Evolutionary conservation across 2,797 vertebrate genomes (phyloP).

Genomic region (Tympanoctomys barrerae): DNA sequence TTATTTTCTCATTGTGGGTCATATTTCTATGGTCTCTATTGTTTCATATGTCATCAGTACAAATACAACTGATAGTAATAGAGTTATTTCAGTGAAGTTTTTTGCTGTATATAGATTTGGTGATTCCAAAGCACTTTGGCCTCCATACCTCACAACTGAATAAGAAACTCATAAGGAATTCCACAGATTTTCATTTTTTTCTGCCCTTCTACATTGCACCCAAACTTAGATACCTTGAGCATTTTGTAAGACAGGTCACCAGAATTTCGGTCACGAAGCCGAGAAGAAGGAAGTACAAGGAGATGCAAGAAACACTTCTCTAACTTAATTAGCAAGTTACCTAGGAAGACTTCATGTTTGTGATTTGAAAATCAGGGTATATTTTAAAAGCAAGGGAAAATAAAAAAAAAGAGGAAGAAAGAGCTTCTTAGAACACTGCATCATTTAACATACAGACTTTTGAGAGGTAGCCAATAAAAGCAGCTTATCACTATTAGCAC

Average conservation of each 20-base stretch:
- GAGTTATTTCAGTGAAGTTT: background rate
- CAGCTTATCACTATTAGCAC: conserved; percentile 75
- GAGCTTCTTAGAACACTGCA: conserved; percentile 35
- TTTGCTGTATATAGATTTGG: background rate
- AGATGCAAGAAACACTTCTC: conserved; percentile 5
- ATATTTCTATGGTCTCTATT: background rate
- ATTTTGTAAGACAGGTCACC: background rate
- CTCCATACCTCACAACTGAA: background rate
- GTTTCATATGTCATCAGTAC: background rate
- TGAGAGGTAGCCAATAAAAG: conserved; percentile 76
- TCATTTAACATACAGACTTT: conserved; percentile 62
- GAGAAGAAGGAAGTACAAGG: conserved; percentile 3
- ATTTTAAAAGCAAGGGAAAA: conserved; percentile 23
- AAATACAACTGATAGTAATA: background rate
- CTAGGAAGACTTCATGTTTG: background rate
- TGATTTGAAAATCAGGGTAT: conserved; percentile 17
- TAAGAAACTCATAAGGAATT: conserved; percentile 2
- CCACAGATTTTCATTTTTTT: background rate
- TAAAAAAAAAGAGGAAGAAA: conserved; percentile 38
- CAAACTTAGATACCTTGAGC: background rate
- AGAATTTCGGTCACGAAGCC: background rate
- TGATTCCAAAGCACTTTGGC: background rate
- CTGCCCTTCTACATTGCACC: background rate
- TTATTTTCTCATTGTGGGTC: background rate
- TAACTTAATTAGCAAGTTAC: conserved; percentile 4